These are phyloP conservation scores for Tenodera sinensis DNA, from an alignment of 2,888 invertebrate genomes.

Conservation along the genomic window DNA sequence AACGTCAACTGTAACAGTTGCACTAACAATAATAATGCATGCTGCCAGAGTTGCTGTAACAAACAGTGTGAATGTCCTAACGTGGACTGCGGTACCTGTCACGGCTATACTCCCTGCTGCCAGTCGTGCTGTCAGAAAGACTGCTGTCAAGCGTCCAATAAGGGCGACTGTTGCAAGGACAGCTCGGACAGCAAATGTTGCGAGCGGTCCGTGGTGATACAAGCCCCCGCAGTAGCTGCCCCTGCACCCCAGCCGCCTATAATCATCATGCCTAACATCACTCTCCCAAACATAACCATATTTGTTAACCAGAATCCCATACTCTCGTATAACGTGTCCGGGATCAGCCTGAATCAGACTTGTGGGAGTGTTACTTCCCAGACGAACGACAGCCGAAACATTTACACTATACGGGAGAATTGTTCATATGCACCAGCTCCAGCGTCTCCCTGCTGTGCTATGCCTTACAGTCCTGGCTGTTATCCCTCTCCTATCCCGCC, in stretches of 20 bases:
- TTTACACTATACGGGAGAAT: background rate
- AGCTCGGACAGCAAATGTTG: background rate
- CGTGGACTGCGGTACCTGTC: background rate
- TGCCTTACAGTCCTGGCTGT: background rate
- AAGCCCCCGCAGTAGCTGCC: background rate
- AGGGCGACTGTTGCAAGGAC: background rate
- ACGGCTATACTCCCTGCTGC: background rate
- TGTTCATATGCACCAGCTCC: background rate
- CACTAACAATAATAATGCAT: background rate
- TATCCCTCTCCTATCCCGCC: background rate
- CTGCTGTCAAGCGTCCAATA: background rate
- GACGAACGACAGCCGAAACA: background rate
- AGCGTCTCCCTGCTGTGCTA: background rate
- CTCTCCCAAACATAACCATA: slow-evolving; percentile 23
- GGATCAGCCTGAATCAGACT: background rate
- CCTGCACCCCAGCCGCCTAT: background rate
- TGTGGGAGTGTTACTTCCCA: background rate
- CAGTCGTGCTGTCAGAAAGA: slow-evolving; percentile 5
- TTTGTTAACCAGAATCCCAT: slow-evolving; percentile 12
- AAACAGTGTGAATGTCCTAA: background rate
- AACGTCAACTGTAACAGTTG: background rate
- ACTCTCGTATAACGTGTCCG: background rate
- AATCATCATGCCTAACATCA: slow-evolving; percentile 2
- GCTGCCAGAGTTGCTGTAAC: slow-evolving; percentile 1
- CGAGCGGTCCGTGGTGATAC: background rate